These are phyloP conservation scores for Trachymyrmex cornetzi DNA, from an alignment of 1,140 invertebrate species.

Conservation along the genomic window DNA sequence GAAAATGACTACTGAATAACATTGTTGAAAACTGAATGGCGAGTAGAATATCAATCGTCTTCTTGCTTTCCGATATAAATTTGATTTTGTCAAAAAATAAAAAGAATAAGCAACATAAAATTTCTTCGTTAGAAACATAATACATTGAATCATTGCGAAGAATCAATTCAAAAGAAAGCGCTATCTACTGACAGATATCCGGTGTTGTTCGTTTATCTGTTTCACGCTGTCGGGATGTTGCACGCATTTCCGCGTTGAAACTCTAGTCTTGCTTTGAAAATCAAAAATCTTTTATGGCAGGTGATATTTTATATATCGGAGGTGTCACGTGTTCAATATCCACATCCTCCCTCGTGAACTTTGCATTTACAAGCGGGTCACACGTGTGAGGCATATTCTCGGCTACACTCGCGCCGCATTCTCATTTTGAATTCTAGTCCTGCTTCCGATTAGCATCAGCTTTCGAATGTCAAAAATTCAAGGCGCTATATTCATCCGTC, in stretches of 20 bases:
- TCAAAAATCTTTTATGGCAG: slow-evolving; percentile 63
- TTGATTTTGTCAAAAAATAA: not conserved
- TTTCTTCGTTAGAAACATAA: not conserved
- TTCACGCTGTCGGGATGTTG: not conserved
- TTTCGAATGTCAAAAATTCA: slow-evolving; percentile 56
- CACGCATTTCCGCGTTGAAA: slow-evolving; percentile 34
- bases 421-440: slow-evolving; percentile 54
- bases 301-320: slow-evolving; percentile 62
- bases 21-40: not conserved
- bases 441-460: slow-evolving; percentile 54
- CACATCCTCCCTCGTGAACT: slow-evolving; percentile 50
- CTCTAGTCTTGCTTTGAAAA: slow-evolving; percentile 24
- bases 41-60: not conserved
- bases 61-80: not conserved
- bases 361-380: slow-evolving; percentile 68
- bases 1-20: not conserved
- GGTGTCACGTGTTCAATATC: slow-evolving; percentile 64
- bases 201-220: not conserved
- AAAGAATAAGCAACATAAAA: not conserved
- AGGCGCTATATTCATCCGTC: slow-evolving; percentile 28
- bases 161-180: not conserved
- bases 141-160: not conserved
- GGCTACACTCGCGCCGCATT: slow-evolving; percentile 23
- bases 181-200: not conserved
- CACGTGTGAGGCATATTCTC: slow-evolving; percentile 67